Conservation (phyloP, 2,113 vertebrate species). For the Melanotaenia duboulayi region DNA sequence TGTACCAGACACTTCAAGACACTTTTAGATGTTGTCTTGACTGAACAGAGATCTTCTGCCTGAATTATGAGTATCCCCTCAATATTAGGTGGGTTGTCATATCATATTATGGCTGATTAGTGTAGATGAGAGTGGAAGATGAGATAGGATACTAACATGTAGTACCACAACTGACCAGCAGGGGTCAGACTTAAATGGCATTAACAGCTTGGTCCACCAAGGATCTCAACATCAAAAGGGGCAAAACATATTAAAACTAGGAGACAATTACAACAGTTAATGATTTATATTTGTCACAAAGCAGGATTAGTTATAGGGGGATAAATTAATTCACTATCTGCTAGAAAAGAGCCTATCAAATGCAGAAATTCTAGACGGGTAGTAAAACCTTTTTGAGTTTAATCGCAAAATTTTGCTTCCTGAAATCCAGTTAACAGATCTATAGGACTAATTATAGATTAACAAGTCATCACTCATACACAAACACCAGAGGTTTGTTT, state of each 20-base stretch:
- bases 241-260: too few species aligned
- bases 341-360: neutral
- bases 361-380: neutral
- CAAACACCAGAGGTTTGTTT: neutral
- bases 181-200: conserved; percentile 23
- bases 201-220: too few species aligned
- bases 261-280: neutral
- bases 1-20: too few species aligned
- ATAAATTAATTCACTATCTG: neutral
- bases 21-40: neutral
- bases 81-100: too few species aligned
- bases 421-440: neutral
- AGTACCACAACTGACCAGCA: conserved; percentile 25
- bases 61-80: neutral
- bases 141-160: neutral
- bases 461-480: neutral
- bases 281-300: neutral
- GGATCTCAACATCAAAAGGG: too few species aligned
- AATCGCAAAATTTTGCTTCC: neutral
- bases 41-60: neutral
- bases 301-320: neutral
- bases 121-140: too few species aligned
- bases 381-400: neutral
- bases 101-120: too few species aligned
- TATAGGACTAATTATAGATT: neutral